phyloP scores from a whole-genome alignment of 2,113 vertebrate genomes.

The Polypterus senegalus region DNA sequence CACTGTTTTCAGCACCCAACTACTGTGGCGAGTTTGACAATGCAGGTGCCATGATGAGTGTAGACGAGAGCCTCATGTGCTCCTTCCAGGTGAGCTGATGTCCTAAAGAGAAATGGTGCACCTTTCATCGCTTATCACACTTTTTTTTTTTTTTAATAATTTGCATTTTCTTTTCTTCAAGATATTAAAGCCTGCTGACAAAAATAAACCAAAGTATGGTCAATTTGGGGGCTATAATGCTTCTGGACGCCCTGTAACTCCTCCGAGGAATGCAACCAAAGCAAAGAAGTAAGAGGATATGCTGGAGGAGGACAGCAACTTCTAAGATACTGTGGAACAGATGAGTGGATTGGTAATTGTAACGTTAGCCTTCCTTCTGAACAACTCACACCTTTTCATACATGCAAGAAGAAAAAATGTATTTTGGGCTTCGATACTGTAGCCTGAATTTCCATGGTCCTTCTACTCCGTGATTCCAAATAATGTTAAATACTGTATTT shows the following conservation, averaged over 20 bases:
- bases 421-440: too few relatives aligned
- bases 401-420: too few relatives aligned
- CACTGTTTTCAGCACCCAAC: constrained; percentile 66
- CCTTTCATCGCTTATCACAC: too few relatives aligned
- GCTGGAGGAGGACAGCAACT: too few relatives aligned
- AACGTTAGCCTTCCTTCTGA: too few relatives aligned
- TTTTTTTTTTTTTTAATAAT: neutral
- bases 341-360: too few relatives aligned
- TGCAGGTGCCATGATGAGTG: constrained; percentile 65
- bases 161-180: constrained; percentile 10
- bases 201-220: constrained; percentile 61
- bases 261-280: constrained; percentile 59
- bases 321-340: too few relatives aligned
- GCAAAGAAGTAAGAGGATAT: constrained; percentile 46
- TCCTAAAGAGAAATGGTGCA: too few relatives aligned
- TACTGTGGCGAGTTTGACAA: constrained; percentile 72
- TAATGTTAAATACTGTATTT: too few relatives aligned
- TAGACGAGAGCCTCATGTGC: constrained; percentile 64
- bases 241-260: constrained; percentile 51
- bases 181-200: constrained; percentile 63
- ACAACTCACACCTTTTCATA: too few relatives aligned
- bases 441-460: too few relatives aligned
- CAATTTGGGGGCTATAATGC: constrained; percentile 57
- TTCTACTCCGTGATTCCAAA: too few relatives aligned
- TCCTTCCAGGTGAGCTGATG: constrained; percentile 53